phyloP scores from a whole-genome alignment of 2,888 invertebrate genomes.

The Anaspis maculata region DNA sequence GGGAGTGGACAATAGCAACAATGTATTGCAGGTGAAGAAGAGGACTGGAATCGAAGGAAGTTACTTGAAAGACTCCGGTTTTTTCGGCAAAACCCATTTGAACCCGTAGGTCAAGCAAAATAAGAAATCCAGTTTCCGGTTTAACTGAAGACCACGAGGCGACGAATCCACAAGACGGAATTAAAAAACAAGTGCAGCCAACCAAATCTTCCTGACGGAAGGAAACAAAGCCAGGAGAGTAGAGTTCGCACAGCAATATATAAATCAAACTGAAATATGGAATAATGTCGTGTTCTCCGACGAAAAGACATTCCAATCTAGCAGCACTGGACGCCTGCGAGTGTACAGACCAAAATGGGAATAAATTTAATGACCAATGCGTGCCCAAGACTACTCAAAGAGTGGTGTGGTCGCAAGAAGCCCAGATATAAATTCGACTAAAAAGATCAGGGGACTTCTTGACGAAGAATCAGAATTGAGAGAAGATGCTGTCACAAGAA shows the following conservation, averaged over 20 bases:
- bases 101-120: too few species aligned
- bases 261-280: neutral
- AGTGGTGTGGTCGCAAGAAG: neutral
- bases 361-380: neutral
- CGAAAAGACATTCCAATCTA: conserved; percentile 2
- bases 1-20: too few species aligned
- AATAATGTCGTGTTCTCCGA: neutral
- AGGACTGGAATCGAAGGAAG: too few species aligned
- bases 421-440: neutral
- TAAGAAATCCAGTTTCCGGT: too few species aligned
- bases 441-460: neutral
- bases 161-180: too few species aligned
- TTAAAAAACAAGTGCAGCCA: too few species aligned
- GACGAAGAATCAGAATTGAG: too few species aligned
- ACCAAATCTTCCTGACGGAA: neutral
- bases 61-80: too few species aligned
- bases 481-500: too few species aligned
- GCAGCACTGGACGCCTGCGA: neutral
- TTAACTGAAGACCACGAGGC: too few species aligned
- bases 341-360: neutral
- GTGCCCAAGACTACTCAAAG: neutral
- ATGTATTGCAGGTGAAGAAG: too few species aligned
- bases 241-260: neutral
- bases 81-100: too few species aligned
- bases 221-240: conserved; percentile 1